Evolutionary conservation across 2,888 invertebrate genomes (phyloP), one percentile per base, ranked within the genome.

Genomic region (Zygothrica quintamaculata): DNA sequence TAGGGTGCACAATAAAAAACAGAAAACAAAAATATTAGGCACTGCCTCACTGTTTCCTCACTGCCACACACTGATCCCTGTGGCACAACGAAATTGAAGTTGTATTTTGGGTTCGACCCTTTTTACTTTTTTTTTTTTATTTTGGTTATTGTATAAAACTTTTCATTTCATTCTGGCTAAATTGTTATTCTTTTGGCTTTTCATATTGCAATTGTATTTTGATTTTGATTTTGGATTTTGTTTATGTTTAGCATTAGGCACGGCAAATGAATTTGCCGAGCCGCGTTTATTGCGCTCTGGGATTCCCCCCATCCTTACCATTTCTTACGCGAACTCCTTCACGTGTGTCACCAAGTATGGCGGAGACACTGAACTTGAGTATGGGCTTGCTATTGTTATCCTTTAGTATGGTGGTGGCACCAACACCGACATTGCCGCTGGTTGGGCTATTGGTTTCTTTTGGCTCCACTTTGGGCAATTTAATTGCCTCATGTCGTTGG

Each of bases 361-460:
- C 97, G 92, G 95, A 97, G 70, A 97, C 97, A 93, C 97, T 97
- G 92, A 97, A 97, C 91, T 97, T 97, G 84, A 97, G 92, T 88
- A 96, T 93, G 13, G 97, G 97, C 87, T 96, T 96, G 84, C 92
- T 92, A 55, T 70, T 89, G 71, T 74, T 89, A 79, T 91, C 91
- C 87, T 92, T 91, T 34, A 91, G 74, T 33, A 91, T 86, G 33
- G 91, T 91, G 26, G 90, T 90, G 18, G 37, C 48, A 5, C 18
- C 18, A 22, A 22, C 18, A 3, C 18, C 18, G 18, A 22, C 18
- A 40, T 50, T 51, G 15, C 18, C 46, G 81, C 31, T 36, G 43
- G 9, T 31, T 31, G 39, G 34, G 48, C 11, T 39, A 64, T 15
- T 76, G 13, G 44, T 29, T 22, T 71, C 84, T 55, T 69, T 84